phyloP scores from a whole-genome alignment of 2,797 vertebrate species.

The Acanthiza pusilla region DNA sequence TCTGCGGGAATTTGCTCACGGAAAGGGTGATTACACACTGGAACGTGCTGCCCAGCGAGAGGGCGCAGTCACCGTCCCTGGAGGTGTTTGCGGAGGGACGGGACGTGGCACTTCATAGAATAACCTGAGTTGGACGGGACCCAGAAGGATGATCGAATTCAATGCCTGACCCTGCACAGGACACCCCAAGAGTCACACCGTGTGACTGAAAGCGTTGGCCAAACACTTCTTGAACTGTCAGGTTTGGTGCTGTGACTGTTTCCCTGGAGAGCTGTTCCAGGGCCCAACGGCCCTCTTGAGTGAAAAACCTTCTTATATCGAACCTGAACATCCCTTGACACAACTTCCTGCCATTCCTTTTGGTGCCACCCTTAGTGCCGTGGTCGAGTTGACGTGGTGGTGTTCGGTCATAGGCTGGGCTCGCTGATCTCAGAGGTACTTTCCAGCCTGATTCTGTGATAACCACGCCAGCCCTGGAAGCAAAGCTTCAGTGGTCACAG shows the following conservation, averaged over 20 bases:
- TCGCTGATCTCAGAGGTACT: neutral
- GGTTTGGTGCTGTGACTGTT: neutral
- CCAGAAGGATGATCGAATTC: neutral
- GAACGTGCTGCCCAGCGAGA: neutral
- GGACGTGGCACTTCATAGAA: neutral
- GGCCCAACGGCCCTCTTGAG: rapidly evolving
- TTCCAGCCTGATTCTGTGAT: neutral
- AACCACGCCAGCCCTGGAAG: neutral
- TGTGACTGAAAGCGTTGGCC: neutral
- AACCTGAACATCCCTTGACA: neutral
- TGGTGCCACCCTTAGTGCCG: neutral
- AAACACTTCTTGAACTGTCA: neutral
- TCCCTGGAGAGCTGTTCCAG: neutral
- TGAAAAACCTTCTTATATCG: neutral
- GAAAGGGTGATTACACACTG: too few species aligned
- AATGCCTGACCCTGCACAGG: neutral
- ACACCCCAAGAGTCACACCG: neutral
- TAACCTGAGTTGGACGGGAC: neutral
- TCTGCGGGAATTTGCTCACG: neutral
- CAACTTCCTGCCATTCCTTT: too few species aligned
- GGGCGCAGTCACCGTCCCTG: neutral
- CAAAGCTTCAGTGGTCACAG: neutral
- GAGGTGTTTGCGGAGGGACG: neutral
- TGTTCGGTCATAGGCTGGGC: too few species aligned
- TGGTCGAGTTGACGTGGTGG: too few species aligned